phyloP scores from a whole-genome alignment of 2,113 vertebrate genomes.

The Phrynosoma blainvillii region DNA sequence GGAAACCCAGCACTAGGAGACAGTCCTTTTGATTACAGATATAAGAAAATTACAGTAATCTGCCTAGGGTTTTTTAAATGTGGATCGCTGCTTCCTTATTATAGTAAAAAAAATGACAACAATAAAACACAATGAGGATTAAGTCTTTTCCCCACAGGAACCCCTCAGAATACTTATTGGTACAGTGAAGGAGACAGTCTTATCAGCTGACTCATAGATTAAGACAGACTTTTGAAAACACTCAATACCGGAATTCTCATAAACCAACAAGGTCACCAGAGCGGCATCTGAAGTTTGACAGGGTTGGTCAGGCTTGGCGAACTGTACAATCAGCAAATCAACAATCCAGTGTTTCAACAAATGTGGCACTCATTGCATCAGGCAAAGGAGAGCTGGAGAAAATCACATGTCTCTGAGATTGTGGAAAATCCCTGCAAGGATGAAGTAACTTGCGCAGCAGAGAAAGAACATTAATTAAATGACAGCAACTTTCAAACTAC shows the following conservation, averaged over 20 bases:
- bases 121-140: constrained; percentile 49
- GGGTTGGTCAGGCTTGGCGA: constrained; percentile 63
- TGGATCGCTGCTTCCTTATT: constrained; percentile 39
- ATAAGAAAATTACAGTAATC: constrained; percentile 32
- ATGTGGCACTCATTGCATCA: constrained; percentile 60
- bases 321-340: constrained; percentile 66
- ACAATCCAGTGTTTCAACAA: constrained; percentile 63
- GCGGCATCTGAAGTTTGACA: constrained; percentile 55
- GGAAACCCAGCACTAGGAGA: constrained; percentile 1
- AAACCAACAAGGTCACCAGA: constrained; percentile 62
- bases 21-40: constrained; percentile 36
- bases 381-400: constrained; percentile 48
- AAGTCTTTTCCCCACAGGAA: constrained; percentile 36
- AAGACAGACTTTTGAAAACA: constrained; percentile 52
- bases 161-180: constrained; percentile 37
- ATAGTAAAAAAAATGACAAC: constrained; percentile 37
- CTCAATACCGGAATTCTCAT: constrained; percentile 50
- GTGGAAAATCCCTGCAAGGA: constrained; percentile 38
- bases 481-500: neutral
- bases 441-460: constrained; percentile 43
- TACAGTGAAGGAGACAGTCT: constrained; percentile 40
- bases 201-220: constrained; percentile 66
- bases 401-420: constrained; percentile 26
- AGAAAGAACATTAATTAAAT: constrained; percentile 47
- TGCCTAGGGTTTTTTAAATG: constrained; percentile 41